Base-by-base conservation (phyloP, 2,888 invertebrate genomes). In the Eristalis arbustorum region DNA sequence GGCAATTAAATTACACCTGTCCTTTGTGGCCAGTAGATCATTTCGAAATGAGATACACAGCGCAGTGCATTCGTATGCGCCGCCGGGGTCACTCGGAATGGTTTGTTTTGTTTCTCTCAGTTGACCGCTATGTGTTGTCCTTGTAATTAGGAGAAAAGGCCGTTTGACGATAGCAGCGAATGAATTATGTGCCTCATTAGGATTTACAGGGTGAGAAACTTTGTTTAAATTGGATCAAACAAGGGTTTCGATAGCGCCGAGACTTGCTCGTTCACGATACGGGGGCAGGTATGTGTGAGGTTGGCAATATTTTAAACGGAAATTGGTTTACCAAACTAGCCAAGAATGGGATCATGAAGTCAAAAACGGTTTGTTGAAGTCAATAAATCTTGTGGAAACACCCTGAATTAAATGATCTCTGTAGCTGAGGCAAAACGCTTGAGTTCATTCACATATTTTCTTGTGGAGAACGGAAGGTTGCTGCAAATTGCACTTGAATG, bases 1-100 rank as follows among this genome's bases (percentile, higher is more conserved):
- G 79, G 83, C 78, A 83, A 87, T 87, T 87, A 87, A 87, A 68
- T 75, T 83, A 82, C 87, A 87, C 87, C 87, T 87, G 87, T 83
- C 83, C 49, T 64, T 72, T 79, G 71, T 71, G 74, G 83, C 72
- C 75, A 79, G 57, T 82, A 77, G 77, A 85, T 80, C 81, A 81
- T 85, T 74, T 82, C 62, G 23, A 69, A 85, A 81, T 68, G 69
- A 81, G 84, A 73, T 82, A 77, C 49, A 14, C 49, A 56, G 18
- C 49, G 23, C 22, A 56, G 18, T 57, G 40, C 5, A 37, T 11
- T 37, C 34, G 34, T 11, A 10, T 13, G 40, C 34, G 31, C n/a
- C 25, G 67, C n/a, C 25, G 67, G 71, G 84, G 80, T 57, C 31
- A 63, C 73, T 23, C 63, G 40, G 71, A 78, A 82, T 75, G 71